A percentile compares a stretch with the other conserved stretches of the same genome.
Conservation (phyloP, 37 sponge, comb jelly and placozoan genomes). For the Oscarella lobularis region DNA sequence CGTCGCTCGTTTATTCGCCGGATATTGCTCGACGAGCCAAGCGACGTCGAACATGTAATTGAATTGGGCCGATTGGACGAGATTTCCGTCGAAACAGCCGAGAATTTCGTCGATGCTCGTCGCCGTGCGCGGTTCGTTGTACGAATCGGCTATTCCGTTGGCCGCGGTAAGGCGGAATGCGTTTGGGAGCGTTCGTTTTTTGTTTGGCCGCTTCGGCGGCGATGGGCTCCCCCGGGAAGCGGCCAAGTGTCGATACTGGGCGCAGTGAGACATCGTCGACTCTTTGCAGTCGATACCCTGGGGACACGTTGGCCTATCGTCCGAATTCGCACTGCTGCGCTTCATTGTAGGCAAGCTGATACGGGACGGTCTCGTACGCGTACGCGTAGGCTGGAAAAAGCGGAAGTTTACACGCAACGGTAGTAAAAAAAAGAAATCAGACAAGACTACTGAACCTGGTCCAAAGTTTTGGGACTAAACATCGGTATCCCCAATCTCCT, state of each 20-base stretch:
- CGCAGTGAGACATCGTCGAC: neutral
- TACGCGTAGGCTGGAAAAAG: too few species aligned
- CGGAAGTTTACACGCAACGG: too few species aligned
- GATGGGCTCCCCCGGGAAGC: neutral
- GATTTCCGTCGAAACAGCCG: slow-evolving; percentile 29
- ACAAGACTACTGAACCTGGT: neutral
- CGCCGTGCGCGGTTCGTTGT: slow-evolving; percentile 22
- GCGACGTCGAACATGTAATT: slow-evolving; percentile 80
- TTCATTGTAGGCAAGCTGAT: too few species aligned
- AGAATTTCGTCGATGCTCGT: slow-evolving; percentile 53
- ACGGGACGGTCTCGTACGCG: too few species aligned
- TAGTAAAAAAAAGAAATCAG: too few species aligned
- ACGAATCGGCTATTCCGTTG: slow-evolving; percentile 19
- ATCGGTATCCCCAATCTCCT: neutral
- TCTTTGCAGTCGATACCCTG: neutral
- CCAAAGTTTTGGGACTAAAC: neutral
- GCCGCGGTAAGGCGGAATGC: slow-evolving; percentile 40
- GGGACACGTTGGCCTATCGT: neutral
- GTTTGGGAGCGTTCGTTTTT: neutral
- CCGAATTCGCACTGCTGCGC: too few species aligned
- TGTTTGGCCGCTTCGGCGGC: neutral
- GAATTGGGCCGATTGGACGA: slow-evolving; percentile 68
- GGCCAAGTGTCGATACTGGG: neutral
- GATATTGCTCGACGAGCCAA: slow-evolving; percentile 81
- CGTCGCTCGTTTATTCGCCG: slow-evolving; percentile 16